phyloP scores from a whole-genome alignment of 2,888 invertebrate species.

The Odiellus spinosus region DNA sequence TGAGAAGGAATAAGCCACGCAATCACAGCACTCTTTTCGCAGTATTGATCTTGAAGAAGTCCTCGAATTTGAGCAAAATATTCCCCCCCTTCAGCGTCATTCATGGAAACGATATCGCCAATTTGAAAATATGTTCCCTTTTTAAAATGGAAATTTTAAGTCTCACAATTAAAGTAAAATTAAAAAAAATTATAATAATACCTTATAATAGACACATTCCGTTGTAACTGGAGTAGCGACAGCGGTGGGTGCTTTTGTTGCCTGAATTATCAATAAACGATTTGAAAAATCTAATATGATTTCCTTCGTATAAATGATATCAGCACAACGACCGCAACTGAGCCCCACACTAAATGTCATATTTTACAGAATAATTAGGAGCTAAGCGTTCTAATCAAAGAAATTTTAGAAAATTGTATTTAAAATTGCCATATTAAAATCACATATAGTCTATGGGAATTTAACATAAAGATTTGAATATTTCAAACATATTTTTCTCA shows the following conservation, averaged over 20 bases:
- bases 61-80: conserved; percentile 84
- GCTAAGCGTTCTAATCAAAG: no score
- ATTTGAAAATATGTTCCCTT: conserved; percentile 55
- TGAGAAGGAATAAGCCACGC: conserved; percentile 81
- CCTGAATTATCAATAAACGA: conserved; percentile 32
- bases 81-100: conserved; percentile 54
- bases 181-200: conserved; percentile 23
- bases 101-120: conserved; percentile 76
- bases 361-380: no score
- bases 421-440: no score
- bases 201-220: conserved; percentile 58
- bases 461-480: no score
- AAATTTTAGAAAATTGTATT: no score
- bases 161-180: background rate
- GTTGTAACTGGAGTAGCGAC: conserved; percentile 67
- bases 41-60: conserved; percentile 75
- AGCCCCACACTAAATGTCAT: no score
- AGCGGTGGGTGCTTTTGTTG: conserved; percentile 61
- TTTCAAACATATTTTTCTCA: no score
- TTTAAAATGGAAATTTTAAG: conserved; percentile 4
- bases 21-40: conserved; percentile 78
- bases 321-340: no score
- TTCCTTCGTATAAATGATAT: no score
- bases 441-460: no score
- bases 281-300: no score